These are phyloP conservation scores for Allolobophora icterica DNA, from an alignment of 2,888 invertebrate species.

Conservation along the genomic window DNA sequence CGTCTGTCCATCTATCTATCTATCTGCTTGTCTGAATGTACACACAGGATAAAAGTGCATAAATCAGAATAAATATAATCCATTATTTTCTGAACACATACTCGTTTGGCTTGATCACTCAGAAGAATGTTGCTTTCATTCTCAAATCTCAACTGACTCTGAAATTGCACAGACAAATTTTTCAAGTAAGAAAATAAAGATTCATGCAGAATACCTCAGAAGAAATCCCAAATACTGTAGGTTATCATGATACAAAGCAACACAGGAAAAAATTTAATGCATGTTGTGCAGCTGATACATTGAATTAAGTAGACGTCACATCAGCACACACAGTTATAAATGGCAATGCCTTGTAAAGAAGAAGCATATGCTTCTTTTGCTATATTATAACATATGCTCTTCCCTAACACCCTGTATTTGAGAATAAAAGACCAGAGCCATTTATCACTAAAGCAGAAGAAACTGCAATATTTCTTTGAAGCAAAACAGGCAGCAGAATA, in stretches of 20 bases:
- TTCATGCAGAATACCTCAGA: background rate
- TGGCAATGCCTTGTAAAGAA: background rate
- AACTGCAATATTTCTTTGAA: background rate
- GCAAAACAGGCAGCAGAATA: background rate
- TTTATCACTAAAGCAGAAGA: background rate
- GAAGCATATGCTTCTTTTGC: background rate
- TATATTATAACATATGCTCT: background rate
- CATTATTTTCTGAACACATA: constrained; percentile 5
- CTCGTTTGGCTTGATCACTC: constrained; percentile 44
- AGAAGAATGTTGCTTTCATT: constrained; percentile 78
- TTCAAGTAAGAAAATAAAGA: background rate
- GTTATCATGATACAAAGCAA: background rate
- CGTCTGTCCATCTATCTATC: too few species aligned
- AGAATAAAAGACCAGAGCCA: background rate
- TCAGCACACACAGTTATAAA: background rate
- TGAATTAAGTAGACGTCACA: background rate
- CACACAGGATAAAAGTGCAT: background rate
- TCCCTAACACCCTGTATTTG: background rate
- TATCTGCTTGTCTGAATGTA: background rate
- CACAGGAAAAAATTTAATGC: background rate
- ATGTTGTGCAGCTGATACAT: background rate
- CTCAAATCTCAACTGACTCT: constrained; percentile 99
- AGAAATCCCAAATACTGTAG: background rate
- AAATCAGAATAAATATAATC: background rate
- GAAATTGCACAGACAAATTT: constrained; percentile 66